These are phyloP conservation scores for Rousettus leschenaultii DNA, from an alignment of 2,113 vertebrate genomes.

Conservation along the genomic window DNA sequence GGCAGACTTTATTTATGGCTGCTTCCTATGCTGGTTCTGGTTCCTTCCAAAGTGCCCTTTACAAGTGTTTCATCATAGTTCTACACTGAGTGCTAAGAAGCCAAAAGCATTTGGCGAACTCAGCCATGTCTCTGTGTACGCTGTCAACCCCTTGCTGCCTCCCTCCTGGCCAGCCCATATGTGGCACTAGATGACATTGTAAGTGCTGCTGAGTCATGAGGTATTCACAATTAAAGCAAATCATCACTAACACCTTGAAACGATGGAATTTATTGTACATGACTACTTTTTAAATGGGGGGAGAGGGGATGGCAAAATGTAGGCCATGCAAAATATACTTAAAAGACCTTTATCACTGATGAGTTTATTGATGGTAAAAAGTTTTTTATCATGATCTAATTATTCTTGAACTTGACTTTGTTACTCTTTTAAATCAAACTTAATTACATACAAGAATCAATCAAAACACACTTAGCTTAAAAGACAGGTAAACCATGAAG, in stretches of 20 bases:
- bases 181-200: background rate
- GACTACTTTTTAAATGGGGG: background rate
- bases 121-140: background rate
- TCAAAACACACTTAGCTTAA: background rate
- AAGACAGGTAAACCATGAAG: background rate
- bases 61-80: background rate
- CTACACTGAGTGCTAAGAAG: background rate
- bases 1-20: background rate
- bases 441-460: background rate
- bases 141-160: background rate
- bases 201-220: background rate
- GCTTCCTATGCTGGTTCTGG: background rate
- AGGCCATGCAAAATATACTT: background rate
- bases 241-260: background rate
- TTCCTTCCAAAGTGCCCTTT: background rate
- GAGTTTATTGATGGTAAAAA: background rate
- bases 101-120: background rate
- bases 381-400: background rate
- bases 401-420: background rate
- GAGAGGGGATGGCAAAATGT: background rate
- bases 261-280: background rate
- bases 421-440: constrained; percentile 28
- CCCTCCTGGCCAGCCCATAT: background rate
- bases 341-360: background rate
- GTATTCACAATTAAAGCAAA: background rate